phyloP scores from a whole-genome alignment of 2,113 vertebrate genomes.

The Bubo blakistoni region DNA sequence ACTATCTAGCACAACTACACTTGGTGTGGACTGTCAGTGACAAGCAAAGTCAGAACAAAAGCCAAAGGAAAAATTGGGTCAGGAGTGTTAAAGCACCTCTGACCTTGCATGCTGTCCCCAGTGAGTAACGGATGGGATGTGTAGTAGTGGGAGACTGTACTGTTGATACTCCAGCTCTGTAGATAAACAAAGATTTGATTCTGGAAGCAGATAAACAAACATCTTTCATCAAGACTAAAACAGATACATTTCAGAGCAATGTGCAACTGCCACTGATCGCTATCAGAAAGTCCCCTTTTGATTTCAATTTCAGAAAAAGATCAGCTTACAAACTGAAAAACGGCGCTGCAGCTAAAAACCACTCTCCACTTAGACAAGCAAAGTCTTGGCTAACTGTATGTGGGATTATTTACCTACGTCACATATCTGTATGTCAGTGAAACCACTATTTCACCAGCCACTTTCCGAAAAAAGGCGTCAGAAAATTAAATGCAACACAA shows the following conservation, averaged over 20 bases:
- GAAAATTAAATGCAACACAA: neutral
- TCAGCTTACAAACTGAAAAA: neutral
- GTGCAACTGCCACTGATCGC: constrained; percentile 1
- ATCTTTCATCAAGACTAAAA: neutral
- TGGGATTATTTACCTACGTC: constrained; percentile 10
- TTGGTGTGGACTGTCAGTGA: neutral
- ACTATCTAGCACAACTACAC: neutral
- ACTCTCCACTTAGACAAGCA: neutral
- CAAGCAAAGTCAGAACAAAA: neutral
- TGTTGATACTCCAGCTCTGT: neutral
- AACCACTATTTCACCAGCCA: neutral
- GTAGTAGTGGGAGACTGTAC: neutral
- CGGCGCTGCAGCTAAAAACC: neutral
- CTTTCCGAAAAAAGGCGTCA: neutral
- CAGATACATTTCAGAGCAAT: neutral
- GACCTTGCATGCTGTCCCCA: neutral
- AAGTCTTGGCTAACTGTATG: neutral
- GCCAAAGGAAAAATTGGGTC: neutral
- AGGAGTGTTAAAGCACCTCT: neutral
- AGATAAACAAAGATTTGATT: constrained; percentile 23
- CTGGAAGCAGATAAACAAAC: constrained; percentile 17
- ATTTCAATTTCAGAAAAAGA: constrained; percentile 31
- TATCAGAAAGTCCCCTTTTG: neutral
- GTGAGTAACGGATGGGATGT: neutral
- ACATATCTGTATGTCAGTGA: neutral